Percentiles rank a stretch among this genome's conserved stretches.
Evolutionary conservation across 2,888 invertebrate genomes (phyloP).

Genomic region (Macaria liturata): DNA sequence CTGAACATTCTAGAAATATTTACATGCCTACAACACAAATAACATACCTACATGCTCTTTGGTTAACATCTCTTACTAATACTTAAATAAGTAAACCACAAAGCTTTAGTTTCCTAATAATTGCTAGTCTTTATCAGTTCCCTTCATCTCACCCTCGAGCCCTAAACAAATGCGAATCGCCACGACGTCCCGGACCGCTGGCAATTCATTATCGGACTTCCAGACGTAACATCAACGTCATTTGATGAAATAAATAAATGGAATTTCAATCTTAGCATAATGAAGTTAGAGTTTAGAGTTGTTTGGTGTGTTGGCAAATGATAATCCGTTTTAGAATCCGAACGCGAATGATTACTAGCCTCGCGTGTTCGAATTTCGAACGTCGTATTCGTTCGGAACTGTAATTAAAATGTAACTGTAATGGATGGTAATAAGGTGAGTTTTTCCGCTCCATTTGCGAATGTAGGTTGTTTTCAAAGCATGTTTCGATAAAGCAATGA

Average conservation of each 20-base stretch:
- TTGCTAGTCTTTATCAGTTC: conserved; percentile 30
- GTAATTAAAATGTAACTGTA: conserved; percentile 60
- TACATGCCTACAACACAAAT: no score
- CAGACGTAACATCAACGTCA: conserved; percentile 68
- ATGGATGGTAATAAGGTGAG: conserved; percentile 48
- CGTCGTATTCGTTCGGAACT: conserved; percentile 56
- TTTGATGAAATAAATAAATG: conserved; percentile 36
- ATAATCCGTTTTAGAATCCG: conserved; percentile 73
- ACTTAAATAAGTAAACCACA: not conserved
- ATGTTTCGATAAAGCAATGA: conserved; percentile 73
- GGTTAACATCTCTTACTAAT: no score
- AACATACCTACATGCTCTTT: no score
- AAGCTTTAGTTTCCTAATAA: conserved; percentile 31
- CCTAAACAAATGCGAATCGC: conserved; percentile 46
- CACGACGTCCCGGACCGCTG: conserved; percentile 68
- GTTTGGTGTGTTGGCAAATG: conserved; percentile 37
- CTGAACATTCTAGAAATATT: no score
- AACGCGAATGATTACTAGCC: conserved; percentile 80
- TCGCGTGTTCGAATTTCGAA: conserved; percentile 62
- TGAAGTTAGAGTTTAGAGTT: conserved; percentile 43
- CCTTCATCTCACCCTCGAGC: conserved; percentile 50
- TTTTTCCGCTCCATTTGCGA: conserved; percentile 44
- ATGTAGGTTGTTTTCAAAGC: conserved; percentile 69
- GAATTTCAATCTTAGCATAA: conserved; percentile 35
- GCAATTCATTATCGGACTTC: conserved; percentile 78